Percentiles rank a stretch among this genome's conserved stretches.
Evolutionary conservation across 2,888 invertebrate genomes (phyloP).

Genomic region (Diplazon laetatorius): DNA sequence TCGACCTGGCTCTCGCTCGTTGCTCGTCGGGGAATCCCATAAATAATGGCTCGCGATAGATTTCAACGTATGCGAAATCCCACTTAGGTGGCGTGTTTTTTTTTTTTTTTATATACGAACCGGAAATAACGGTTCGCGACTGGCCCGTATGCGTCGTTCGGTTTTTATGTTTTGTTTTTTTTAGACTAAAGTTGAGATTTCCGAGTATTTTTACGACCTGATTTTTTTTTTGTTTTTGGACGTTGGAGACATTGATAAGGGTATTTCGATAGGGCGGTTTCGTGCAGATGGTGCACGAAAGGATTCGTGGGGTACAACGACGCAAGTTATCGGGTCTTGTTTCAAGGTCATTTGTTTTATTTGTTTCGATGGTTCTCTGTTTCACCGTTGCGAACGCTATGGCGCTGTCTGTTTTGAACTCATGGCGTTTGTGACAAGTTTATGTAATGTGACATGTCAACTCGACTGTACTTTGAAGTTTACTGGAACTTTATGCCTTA

Average conservation of each 20-base stretch:
- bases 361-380: background rate
- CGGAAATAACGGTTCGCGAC: conserved; percentile 59
- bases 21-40: conserved; percentile 43
- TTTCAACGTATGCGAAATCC: conserved; percentile 59
- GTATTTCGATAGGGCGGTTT: background rate
- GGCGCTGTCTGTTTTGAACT: no score
- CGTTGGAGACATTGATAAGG: conserved; percentile 1
- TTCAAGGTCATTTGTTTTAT: conserved; percentile 5
- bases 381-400: no score
- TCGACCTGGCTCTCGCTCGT: background rate
- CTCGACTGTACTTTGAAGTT: no score
- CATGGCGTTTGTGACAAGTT: no score
- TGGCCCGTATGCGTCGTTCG: no score
- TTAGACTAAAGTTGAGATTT: conserved; percentile 12
- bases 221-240: conserved; percentile 3
- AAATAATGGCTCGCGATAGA: conserved; percentile 62
- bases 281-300: background rate
- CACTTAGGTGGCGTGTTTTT: conserved; percentile 56
- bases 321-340: conserved; percentile 6
- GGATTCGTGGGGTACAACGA: background rate
- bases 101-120: conserved; percentile 8
- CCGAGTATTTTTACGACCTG: conserved; percentile 5
- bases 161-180: no score
- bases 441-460: no score
- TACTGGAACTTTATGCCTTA: no score